Percentiles rank a stretch among this genome's conserved stretches.
phyloP scores from a whole-genome alignment of 2,113 vertebrate genomes.

The Ceratotherium simum region DNA sequence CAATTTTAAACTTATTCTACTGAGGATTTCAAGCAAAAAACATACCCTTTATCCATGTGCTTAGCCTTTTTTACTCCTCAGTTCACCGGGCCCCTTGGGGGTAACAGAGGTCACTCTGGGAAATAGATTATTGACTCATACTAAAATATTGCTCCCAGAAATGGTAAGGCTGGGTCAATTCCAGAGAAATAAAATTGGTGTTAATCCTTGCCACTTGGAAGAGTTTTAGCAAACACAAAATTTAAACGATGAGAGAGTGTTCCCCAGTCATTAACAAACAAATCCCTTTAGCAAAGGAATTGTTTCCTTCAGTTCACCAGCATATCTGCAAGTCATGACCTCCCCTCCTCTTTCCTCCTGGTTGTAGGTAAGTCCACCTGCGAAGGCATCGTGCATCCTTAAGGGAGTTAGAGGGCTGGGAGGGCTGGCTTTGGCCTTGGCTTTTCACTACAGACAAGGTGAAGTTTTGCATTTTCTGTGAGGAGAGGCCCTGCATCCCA shows the following conservation, averaged over 20 bases:
- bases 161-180: not conserved
- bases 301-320: not conserved
- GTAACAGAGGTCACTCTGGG: not conserved
- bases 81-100: not conserved
- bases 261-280: not conserved
- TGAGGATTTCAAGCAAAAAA: not conserved
- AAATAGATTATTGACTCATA: not conserved
- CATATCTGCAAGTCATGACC: fast-evolving
- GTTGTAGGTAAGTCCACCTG: fast-evolving
- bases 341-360: not conserved
- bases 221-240: not conserved
- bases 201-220: not conserved
- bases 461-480: not conserved
- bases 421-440: fast-evolving
- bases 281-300: no score
- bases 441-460: not conserved
- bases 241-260: not conserved
- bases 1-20: not conserved
- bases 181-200: not conserved
- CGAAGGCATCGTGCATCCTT: fast-evolving
- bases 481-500: fast-evolving
- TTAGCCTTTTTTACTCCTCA: not conserved
- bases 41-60: fast-evolving
- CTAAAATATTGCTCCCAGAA: not conserved
- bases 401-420: not conserved